Conservation (phyloP, 2,888 invertebrate species). For the Eugnorisma glareosa region DNA sequence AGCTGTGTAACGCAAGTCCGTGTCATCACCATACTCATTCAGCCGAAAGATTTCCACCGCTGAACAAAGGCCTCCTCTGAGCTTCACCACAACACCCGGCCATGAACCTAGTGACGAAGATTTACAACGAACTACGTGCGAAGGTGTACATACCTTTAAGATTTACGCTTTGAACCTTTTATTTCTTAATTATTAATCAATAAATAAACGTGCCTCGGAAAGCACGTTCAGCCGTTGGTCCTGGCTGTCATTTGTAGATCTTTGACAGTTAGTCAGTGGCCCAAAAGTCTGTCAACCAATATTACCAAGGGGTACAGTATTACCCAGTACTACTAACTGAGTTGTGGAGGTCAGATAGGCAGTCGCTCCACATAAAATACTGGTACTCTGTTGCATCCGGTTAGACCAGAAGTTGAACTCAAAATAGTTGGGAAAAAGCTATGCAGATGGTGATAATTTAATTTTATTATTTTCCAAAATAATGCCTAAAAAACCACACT, state of each 20-base stretch:
- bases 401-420: neutral
- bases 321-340: neutral
- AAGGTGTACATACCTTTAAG: neutral
- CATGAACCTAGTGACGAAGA: neutral
- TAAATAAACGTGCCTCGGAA: neutral
- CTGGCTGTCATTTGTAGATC: neutral
- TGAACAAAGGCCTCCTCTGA: neutral
- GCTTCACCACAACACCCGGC: neutral
- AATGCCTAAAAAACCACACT: neutral
- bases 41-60: neutral
- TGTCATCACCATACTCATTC: neutral
- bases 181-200: too few species aligned
- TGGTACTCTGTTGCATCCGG: neutral
- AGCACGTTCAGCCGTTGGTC: neutral
- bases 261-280: neutral
- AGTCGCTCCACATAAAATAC: neutral
- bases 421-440: neutral
- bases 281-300: neutral
- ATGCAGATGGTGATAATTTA: neutral
- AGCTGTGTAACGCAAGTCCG: too few species aligned
- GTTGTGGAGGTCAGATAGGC: neutral
- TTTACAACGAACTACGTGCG: neutral
- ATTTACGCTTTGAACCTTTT: neutral
- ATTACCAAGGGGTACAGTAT: neutral
- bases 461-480: too few species aligned